Conservation (phyloP, 2,888 invertebrate species). For the Callyntrura guangdongensis region DNA sequence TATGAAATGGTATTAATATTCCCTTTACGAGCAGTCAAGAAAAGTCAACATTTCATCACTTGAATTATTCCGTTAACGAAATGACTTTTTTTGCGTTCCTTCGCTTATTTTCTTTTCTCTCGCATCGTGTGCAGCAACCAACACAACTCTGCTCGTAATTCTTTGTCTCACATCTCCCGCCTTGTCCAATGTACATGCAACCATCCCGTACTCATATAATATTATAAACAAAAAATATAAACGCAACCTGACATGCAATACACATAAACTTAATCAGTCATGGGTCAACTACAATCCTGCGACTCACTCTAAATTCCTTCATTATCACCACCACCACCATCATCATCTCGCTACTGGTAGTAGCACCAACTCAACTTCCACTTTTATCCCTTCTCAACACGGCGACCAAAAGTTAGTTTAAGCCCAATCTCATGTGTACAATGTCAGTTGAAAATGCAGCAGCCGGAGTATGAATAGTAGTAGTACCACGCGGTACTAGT, state of each 20-base stretch:
- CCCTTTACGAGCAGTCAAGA: slow-evolving; percentile 31
- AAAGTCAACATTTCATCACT: slow-evolving; percentile 52
- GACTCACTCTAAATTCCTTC: not conserved
- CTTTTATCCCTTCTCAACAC: too few species aligned
- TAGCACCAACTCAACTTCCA: not conserved
- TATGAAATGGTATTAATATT: not conserved
- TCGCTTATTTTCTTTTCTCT: not conserved
- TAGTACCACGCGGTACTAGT: not conserved
- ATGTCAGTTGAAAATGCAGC: not conserved
- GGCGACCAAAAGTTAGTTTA: slow-evolving; percentile 10
- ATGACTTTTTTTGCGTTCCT: slow-evolving; percentile 53
- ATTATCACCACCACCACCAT: not conserved
- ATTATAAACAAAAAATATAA: not conserved
- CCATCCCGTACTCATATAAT: not conserved
- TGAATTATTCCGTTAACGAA: slow-evolving; percentile 8
- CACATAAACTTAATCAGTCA: not conserved
- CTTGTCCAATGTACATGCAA: not conserved
- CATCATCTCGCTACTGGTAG: not conserved
- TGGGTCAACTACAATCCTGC: not conserved
- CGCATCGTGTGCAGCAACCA: not conserved
- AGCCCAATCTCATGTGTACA: slow-evolving; percentile 17
- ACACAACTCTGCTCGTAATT: not conserved
- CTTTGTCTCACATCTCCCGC: not conserved
- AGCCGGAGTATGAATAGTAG: not conserved
- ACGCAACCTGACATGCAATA: not conserved